Conservation (phyloP, 2,888 invertebrate genomes). For the Caenorhabditis sp. region DNA sequence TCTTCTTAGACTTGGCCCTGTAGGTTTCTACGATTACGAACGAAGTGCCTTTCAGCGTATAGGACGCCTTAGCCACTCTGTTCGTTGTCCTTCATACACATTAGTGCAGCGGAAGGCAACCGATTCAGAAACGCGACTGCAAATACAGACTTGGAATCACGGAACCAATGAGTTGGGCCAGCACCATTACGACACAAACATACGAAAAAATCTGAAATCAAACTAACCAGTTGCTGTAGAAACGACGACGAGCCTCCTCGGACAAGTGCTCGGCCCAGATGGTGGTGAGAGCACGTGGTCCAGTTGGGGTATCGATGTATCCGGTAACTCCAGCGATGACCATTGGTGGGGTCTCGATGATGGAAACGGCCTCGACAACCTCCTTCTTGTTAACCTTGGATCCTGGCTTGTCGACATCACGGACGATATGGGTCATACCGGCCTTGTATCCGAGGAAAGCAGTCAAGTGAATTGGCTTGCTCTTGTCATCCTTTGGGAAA, state of each 20-base stretch:
- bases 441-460: constrained; percentile 99
- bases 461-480: constrained; percentile 94
- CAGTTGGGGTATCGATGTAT: constrained; percentile 98
- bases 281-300: constrained; percentile 94
- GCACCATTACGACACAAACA: constrained; percentile 30
- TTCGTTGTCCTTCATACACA: constrained; percentile 75
- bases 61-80: constrained; percentile 67
- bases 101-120: constrained; percentile 71
- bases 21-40: constrained; percentile 72
- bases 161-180: constrained; percentile 37
- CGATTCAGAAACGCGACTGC: constrained; percentile 66
- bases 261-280: constrained; percentile 99
- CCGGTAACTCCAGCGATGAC: constrained; percentile 96
- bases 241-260: constrained; percentile 97
- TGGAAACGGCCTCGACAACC: constrained; percentile 98
- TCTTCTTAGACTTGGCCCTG: constrained; percentile 99
- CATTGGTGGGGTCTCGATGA: constrained; percentile 98
- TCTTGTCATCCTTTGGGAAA: constrained; percentile 96
- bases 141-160: constrained; percentile 64
- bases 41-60: constrained; percentile 65
- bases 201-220: constrained; percentile 13
- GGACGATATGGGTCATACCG: constrained; percentile 99
- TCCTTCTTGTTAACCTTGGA: constrained; percentile 99
- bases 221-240: constrained; percentile 99
- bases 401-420: constrained; percentile 87